Evolutionary conservation across 2,888 invertebrate genomes (phyloP), one percentile per base, ranked within the genome.

Genomic region (Leptogaster cylindrica): DNA sequence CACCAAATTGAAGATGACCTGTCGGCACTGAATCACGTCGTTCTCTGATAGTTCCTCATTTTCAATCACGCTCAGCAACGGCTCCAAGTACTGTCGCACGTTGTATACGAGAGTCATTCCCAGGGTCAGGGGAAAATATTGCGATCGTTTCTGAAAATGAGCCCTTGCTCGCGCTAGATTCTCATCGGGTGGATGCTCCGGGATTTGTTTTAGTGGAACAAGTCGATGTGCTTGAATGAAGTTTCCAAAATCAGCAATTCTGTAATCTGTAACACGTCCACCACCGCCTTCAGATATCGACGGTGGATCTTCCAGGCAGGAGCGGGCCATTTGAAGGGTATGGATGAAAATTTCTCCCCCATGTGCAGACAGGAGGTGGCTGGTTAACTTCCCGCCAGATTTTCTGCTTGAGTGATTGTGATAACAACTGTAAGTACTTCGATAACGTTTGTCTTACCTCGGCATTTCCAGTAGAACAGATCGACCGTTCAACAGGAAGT

Each of bases 331-430:
- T 23, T 91, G 91, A 41, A 97, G 82, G 0, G 94, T 92, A 72
- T 97, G 97, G 71, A 98, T 92, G 83, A 95, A 97, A 73, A 98
- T 91, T 82, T 97, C 97, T 0, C 96, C 96, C 0, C 95, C 96
- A 74, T 97, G 96, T 7, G 95, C 92, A 0, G 95, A 93, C 58
- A 98, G 78, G 76, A 97, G 87, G 81, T 97, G 97, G 1, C 95
- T 95, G 23, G 95, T 92, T 0, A 93, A 89, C 78, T 95, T 91
- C 0, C 92, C 90, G 1, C 92, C 92, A 10, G 88, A 85, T 82
- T 93, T 93, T 71, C 85, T 84, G 68, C 27, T 72, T 68, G 33
- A 41, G n/a, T 28, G 65, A 50, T 12, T 33, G 12, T 18, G 14
- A 28, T 55, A 27, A 7, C 10, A 44, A 16, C 8, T 8, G 23